Percentiles rank a stretch among this genome's conserved stretches.
Conservation (phyloP, 2,113 vertebrate species). For the Dryoscopus gambensis region DNA sequence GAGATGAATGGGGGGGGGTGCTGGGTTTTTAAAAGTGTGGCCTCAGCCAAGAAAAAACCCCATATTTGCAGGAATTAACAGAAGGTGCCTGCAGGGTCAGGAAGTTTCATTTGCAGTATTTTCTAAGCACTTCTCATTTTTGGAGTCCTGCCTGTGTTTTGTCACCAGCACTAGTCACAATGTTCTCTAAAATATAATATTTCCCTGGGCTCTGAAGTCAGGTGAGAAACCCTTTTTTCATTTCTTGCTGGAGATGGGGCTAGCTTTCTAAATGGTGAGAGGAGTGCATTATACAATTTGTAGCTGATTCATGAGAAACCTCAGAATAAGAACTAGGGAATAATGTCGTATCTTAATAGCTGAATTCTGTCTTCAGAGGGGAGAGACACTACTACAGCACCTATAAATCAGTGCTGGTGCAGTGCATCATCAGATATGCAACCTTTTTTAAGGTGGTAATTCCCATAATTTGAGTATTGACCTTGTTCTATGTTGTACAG, state of each 20-base stretch:
- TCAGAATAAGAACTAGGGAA: not conserved
- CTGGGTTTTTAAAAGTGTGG: not conserved
- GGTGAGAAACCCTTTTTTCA: not conserved
- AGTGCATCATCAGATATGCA: not conserved
- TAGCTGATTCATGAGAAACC: not conserved
- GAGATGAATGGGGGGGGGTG: fast-evolving
- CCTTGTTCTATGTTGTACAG: constrained; percentile 18
- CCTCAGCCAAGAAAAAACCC: not conserved
- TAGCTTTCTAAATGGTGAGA: not conserved
- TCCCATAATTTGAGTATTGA: constrained; percentile 36
- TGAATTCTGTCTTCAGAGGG: not conserved
- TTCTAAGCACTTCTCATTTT: not conserved
- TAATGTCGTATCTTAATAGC: not conserved
- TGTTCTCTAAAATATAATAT: not conserved
- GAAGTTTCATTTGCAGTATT: not conserved
- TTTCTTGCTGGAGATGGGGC: not conserved
- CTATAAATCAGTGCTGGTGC: not conserved
- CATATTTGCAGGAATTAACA: not conserved
- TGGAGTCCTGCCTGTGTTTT: not conserved
- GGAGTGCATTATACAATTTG: not conserved
- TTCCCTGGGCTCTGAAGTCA: not conserved
- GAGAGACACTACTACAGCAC: not conserved
- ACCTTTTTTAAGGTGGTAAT: constrained; percentile 18
- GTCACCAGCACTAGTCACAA: not conserved
- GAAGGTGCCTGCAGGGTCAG: not conserved